Evolutionary conservation across 2,113 vertebrate genomes (phyloP).

Genomic region (Camelus dromedarius): DNA sequence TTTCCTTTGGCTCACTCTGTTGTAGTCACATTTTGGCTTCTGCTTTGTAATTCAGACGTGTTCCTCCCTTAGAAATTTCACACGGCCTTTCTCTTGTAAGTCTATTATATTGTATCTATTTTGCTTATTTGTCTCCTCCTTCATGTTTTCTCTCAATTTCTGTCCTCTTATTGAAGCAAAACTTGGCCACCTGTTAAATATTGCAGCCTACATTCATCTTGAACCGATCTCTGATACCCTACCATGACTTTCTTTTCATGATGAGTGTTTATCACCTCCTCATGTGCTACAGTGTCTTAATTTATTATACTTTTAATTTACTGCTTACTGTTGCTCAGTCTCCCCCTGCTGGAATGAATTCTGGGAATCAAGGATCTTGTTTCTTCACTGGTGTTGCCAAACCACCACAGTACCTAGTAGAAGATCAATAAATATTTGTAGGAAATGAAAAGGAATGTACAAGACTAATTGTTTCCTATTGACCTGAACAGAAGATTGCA

Average conservation of each 20-base stretch:
- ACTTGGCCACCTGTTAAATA: background rate
- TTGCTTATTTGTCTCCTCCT: background rate
- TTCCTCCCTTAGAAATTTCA: background rate
- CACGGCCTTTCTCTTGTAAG: background rate
- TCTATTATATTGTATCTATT: background rate
- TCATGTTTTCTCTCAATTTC: background rate
- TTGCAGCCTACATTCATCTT: background rate
- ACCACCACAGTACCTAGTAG: background rate
- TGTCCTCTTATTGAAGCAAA: background rate
- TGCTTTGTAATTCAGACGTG: background rate
- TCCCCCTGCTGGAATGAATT: background rate
- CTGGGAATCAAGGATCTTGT: background rate
- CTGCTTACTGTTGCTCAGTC: background rate
- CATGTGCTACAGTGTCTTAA: background rate
- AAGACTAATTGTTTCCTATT: background rate
- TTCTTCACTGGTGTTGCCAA: background rate
- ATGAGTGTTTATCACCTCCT: background rate
- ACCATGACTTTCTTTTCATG: background rate
- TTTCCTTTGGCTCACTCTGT: background rate
- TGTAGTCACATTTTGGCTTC: background rate
- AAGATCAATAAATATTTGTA: background rate
- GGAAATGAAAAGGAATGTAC: background rate
- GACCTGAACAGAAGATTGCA: background rate
- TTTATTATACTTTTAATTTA: background rate
- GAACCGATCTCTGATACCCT: background rate